phyloP scores from a whole-genome alignment of 2,797 vertebrate genomes.

The Heliangelus exortis region DNA sequence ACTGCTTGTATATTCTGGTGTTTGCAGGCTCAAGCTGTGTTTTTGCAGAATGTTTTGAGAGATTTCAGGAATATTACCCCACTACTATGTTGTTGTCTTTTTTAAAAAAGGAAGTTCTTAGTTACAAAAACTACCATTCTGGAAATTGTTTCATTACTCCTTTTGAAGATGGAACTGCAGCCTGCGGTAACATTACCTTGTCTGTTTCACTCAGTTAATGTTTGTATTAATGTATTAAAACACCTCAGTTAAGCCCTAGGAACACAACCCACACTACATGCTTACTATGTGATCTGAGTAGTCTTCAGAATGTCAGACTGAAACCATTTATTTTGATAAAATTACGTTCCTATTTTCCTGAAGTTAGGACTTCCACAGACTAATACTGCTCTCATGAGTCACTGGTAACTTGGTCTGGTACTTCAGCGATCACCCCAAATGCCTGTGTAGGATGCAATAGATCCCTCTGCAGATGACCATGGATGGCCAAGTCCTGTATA shows the following conservation, averaged over 20 bases:
- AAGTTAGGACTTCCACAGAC: not conserved
- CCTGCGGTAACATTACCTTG: slow-evolving; percentile 8
- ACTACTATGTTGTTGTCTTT: not conserved
- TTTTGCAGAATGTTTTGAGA: slow-evolving; percentile 28
- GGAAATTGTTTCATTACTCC: not conserved
- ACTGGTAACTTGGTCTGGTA: not conserved
- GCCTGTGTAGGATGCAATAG: not conserved
- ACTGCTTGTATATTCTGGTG: slow-evolving; percentile 26
- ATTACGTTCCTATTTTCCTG: slow-evolving; percentile 24
- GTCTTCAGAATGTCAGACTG: not conserved
- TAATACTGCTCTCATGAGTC: not conserved
- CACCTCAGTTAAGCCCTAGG: not conserved
- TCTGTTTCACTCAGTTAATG: slow-evolving; percentile 4
- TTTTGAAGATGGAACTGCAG: slow-evolving; percentile 4
- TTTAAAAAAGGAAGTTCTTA: slow-evolving; percentile 25
- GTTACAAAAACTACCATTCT: slow-evolving; percentile 1
- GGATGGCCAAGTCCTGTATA: not conserved
- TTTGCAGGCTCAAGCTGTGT: slow-evolving; percentile 9
- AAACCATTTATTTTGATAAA: not conserved
- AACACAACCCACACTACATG: not conserved
- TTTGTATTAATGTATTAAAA: slow-evolving; percentile 20
- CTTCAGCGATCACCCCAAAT: not conserved
- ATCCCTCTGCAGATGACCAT: not conserved
- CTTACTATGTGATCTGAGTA: not conserved
- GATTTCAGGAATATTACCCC: not conserved